Conservation (phyloP, 2,888 invertebrate genomes). For the Teleiodes luculella region DNA sequence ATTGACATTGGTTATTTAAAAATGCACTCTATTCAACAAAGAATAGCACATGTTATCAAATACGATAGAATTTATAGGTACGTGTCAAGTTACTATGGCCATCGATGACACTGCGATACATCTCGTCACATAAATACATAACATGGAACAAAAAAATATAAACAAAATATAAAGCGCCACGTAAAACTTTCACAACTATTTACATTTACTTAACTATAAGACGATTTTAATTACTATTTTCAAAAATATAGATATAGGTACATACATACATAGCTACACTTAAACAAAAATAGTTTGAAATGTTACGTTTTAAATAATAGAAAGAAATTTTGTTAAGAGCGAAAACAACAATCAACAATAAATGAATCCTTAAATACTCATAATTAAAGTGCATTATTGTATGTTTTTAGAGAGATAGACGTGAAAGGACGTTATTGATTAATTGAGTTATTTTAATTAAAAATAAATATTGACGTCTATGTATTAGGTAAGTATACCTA, state of each 20-base stretch:
- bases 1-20: slow-evolving; percentile 21
- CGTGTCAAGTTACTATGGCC: slow-evolving; percentile 28
- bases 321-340: slow-evolving; percentile 49
- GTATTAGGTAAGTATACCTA: slow-evolving; percentile 56
- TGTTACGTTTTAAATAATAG: slow-evolving; percentile 52
- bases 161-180: slow-evolving; percentile 72
- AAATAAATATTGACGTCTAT: slow-evolving; percentile 30
- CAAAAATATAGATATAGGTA: slow-evolving; percentile 75
- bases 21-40: not conserved
- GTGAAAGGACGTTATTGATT: slow-evolving; percentile 28
- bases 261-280: slow-evolving; percentile 72
- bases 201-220: slow-evolving; percentile 70
- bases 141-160: slow-evolving; percentile 64
- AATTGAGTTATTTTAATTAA: slow-evolving; percentile 18
- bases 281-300: slow-evolving; percentile 59
- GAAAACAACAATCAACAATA: slow-evolving; percentile 37
- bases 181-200: slow-evolving; percentile 73
- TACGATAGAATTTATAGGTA: slow-evolving; percentile 22
- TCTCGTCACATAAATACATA: slow-evolving; percentile 71
- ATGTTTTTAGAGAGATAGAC: slow-evolving; percentile 19
- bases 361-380: slow-evolving; percentile 23
- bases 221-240: slow-evolving; percentile 68
- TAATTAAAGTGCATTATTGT: not conserved
- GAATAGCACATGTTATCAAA: not conserved
- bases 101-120: slow-evolving; percentile 42